phyloP scores from a whole-genome alignment of 2,888 invertebrate genomes.

The Hypercompe scribonia region DNA sequence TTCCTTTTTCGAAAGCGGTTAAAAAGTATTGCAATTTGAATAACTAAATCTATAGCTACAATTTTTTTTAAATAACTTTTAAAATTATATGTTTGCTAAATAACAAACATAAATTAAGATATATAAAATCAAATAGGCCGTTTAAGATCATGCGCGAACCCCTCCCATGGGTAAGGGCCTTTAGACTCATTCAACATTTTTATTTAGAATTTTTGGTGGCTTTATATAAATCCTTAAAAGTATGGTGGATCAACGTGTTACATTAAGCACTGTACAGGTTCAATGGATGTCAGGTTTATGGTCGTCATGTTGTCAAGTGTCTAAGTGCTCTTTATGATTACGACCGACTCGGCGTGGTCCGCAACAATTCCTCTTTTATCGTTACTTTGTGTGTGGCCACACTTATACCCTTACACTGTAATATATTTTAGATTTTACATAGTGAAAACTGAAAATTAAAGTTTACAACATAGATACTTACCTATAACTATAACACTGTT shows the following conservation, averaged over 20 bases:
- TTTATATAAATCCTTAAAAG: not conserved
- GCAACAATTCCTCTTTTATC: conserved; percentile 19
- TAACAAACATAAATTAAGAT: not conserved
- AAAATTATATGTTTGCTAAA: not conserved
- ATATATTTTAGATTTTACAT: not conserved
- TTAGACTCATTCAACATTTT: no score
- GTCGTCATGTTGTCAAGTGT: conserved; percentile 2
- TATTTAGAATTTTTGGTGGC: no score
- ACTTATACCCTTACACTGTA: not conserved
- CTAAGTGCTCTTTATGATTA: conserved; percentile 10
- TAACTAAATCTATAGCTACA: no score
- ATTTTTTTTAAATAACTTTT: no score
- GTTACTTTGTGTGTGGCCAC: conserved; percentile 15
- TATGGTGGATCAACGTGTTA: not conserved
- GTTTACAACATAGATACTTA: not conserved
- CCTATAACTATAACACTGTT: not conserved
- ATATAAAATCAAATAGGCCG: not conserved
- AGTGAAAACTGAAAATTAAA: not conserved
- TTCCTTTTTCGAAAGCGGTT: no score
- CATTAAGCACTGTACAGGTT: not conserved
- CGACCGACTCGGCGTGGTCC: not conserved
- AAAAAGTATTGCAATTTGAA: no score
- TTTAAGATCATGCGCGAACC: not conserved
- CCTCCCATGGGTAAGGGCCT: not conserved
- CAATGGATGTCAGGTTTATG: conserved; percentile 3